Conservation (phyloP, 1,140 invertebrate species). For the Nixonia krombeini region DNA sequence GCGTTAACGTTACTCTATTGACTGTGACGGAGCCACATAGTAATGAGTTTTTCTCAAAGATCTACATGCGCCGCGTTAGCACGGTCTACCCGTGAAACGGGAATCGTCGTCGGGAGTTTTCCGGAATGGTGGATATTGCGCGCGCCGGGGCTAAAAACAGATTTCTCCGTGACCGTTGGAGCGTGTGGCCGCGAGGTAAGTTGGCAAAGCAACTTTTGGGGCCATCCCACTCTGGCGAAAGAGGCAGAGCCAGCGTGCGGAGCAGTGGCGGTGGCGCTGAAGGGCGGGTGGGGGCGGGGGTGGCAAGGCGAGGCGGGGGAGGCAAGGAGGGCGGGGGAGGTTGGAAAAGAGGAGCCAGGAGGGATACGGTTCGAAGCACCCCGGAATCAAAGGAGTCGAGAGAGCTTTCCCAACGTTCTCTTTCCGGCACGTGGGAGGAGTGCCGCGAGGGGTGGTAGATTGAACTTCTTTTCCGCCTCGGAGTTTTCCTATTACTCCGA, state of each 20-base stretch:
- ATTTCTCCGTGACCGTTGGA: constrained; percentile 40
- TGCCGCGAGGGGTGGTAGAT: constrained; percentile 55
- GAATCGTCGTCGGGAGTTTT: constrained; percentile 31
- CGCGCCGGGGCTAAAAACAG: constrained; percentile 35
- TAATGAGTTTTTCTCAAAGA: constrained; percentile 1
- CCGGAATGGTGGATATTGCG: constrained; percentile 37
- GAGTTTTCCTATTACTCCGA: constrained; percentile 70
- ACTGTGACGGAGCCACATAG: not conserved
- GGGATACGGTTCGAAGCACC: constrained; percentile 47
- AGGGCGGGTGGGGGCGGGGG: not conserved
- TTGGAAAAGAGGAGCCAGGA: constrained; percentile 20
- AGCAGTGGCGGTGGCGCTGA: not conserved
- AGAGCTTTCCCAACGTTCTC: constrained; percentile 61
- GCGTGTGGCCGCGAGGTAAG: constrained; percentile 37
- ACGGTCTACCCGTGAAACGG: constrained; percentile 13
- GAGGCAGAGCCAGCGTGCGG: constrained; percentile 11
- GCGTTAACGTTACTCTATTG: not conserved
- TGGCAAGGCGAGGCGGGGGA: constrained; percentile 13
- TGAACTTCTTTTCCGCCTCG: constrained; percentile 67
- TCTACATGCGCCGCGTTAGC: constrained; percentile 19
- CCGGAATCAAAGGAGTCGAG: constrained; percentile 68
- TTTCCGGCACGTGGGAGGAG: constrained; percentile 27
- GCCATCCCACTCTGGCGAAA: constrained; percentile 35
- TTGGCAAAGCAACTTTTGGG: constrained; percentile 59
- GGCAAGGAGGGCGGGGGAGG: no score